Evolutionary conservation across 2,113 vertebrate species (phyloP).

Genomic region (Phaethornis superciliosus): DNA sequence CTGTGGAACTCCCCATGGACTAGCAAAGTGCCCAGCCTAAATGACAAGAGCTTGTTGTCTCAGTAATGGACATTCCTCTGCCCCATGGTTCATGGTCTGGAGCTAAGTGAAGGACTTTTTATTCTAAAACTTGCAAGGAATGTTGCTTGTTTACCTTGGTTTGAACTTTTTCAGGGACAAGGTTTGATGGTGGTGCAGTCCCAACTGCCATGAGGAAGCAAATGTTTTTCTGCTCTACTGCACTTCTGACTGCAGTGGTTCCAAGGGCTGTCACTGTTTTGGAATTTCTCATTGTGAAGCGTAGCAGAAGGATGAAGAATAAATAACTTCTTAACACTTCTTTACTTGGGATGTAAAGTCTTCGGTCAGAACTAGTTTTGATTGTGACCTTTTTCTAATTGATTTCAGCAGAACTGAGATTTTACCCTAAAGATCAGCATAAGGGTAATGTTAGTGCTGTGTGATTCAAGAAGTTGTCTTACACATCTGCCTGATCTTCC

Average conservation of each 20-base stretch:
- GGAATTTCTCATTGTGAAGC: neutral
- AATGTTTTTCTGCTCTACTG: neutral
- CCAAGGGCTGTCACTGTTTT: neutral
- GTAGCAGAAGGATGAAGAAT: neutral
- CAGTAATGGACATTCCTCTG: neutral
- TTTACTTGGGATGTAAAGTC: neutral
- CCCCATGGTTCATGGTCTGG: neutral
- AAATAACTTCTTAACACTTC: neutral
- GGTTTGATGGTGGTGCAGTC: neutral
- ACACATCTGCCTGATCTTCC: neutral
- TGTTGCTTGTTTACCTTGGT: constrained; percentile 23
- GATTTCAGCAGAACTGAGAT: neutral
- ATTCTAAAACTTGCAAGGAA: constrained; percentile 25
- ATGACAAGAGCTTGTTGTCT: neutral
- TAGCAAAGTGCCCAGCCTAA: neutral
- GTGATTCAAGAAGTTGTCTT: neutral
- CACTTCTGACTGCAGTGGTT: neutral
- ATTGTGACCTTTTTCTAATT: neutral
- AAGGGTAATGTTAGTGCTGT: neutral
- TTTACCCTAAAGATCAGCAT: neutral
- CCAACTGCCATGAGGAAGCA: neutral
- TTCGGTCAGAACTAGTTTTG: neutral
- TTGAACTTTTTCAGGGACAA: neutral
- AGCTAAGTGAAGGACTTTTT: neutral
- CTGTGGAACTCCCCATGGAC: neutral